Conservation (phyloP, 2,888 invertebrate species). For the Anarsia innoxiella region DNA sequence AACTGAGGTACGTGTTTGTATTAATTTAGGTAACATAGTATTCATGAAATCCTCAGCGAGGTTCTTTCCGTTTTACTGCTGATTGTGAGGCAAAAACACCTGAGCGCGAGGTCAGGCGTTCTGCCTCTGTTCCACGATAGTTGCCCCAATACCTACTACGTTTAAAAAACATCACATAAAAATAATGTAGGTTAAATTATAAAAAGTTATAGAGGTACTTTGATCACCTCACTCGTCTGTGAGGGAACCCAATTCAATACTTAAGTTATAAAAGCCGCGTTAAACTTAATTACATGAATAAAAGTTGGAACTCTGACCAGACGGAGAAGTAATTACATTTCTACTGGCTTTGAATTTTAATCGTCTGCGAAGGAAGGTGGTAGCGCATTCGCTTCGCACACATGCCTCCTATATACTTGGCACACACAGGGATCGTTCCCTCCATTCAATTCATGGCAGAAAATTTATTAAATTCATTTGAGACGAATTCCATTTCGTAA, state of each 20-base stretch:
- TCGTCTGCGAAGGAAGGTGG: conserved; percentile 36
- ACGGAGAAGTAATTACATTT: conserved; percentile 66
- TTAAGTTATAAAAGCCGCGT: conserved; percentile 54
- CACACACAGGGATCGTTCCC: conserved; percentile 24
- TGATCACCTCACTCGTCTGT: conserved; percentile 13
- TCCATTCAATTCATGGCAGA: conserved; percentile 28
- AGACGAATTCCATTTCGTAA: conserved; percentile 8
- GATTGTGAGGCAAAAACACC: conserved; percentile 60
- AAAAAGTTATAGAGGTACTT: conserved; percentile 6
- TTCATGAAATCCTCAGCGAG: conserved; percentile 40
- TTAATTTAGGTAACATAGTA: conserved; percentile 29
- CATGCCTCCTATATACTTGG: conserved; percentile 20
- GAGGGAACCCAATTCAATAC: conserved; percentile 37
- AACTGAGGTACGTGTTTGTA: no score
- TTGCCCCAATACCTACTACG: conserved; percentile 12
- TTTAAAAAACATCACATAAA: conserved; percentile 7
- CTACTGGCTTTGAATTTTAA: conserved; percentile 71
- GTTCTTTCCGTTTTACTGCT: conserved; percentile 64
- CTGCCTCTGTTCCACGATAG: conserved; percentile 32
- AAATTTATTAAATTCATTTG: conserved; percentile 11
- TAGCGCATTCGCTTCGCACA: conserved; percentile 18
- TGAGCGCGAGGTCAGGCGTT: conserved; percentile 39
- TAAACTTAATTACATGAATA: conserved; percentile 65
- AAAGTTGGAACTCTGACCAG: conserved; percentile 62
- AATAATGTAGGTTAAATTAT: conserved; percentile 4